Conservation (phyloP, 2,797 vertebrate species). For the Cryptoprocta ferox region DNA sequence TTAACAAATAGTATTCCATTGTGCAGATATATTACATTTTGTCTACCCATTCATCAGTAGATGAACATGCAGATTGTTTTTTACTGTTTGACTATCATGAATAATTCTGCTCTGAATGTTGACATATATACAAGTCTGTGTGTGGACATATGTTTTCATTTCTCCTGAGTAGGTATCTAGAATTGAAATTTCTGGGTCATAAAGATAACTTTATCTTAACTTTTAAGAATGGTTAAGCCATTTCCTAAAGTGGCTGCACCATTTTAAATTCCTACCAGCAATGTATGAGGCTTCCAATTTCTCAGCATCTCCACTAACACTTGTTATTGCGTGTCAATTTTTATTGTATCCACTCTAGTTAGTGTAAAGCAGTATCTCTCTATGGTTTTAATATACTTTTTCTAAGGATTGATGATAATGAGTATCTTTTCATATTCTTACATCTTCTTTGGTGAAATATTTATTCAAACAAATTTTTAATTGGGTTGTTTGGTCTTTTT, state of each 20-base stretch:
- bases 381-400: neutral
- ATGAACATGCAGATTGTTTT: neutral
- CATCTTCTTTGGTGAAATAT: neutral
- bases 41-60: neutral
- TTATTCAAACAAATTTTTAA: constrained; percentile 29
- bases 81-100: neutral
- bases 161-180: neutral
- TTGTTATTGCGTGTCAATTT: neutral
- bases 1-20: neutral
- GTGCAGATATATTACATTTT: neutral
- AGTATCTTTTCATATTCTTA: neutral
- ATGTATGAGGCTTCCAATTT: neutral
- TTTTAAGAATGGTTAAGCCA: neutral
- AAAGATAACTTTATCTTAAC: neutral
- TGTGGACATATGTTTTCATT: neutral
- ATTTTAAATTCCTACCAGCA: neutral
- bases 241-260: neutral
- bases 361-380: neutral
- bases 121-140: neutral
- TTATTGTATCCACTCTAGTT: neutral
- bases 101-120: neutral
- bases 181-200: neutral
- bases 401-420: neutral
- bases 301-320: neutral
- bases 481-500: neutral